Evolutionary conservation across 2,888 invertebrate species (phyloP).

Genomic region (Tanaodytes sp.): DNA sequence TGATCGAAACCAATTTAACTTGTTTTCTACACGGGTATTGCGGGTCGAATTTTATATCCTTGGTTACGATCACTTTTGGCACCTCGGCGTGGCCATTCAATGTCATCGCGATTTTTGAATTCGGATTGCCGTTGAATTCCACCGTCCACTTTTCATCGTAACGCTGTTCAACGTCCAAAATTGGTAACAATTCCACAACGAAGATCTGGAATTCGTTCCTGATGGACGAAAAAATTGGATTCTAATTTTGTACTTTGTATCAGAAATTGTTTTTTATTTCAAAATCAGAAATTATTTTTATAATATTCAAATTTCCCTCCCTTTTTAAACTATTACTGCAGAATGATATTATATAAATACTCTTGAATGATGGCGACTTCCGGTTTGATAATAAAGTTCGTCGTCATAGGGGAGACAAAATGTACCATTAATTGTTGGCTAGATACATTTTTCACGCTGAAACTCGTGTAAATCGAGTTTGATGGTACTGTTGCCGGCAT

Average conservation of each 20-base stretch:
- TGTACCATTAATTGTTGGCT: constrained; percentile 72
- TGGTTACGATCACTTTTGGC: constrained; percentile 66
- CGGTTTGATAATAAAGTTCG: constrained; percentile 72
- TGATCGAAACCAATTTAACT: constrained; percentile 62
- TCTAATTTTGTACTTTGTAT: constrained; percentile 60
- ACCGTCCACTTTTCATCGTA: constrained; percentile 73
- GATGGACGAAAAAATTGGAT: constrained; percentile 72
- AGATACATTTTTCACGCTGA: constrained; percentile 69
- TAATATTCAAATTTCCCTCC: too few relatives aligned
- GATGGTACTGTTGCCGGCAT: constrained; percentile 66
- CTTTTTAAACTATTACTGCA: constrained; percentile 39
- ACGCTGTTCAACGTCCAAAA: constrained; percentile 58
- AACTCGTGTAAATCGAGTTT: constrained; percentile 67
- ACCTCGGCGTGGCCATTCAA: constrained; percentile 71
- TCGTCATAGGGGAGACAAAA: constrained; percentile 71
- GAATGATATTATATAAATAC: constrained; percentile 19
- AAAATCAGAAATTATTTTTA: constrained; percentile 60
- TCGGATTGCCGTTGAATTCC: constrained; percentile 70
- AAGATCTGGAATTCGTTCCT: constrained; percentile 71
- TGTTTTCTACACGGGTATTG: constrained; percentile 69
- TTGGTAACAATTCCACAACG: constrained; percentile 68
- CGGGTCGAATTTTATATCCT: constrained; percentile 66
- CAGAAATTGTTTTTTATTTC: too few relatives aligned
- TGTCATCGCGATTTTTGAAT: constrained; percentile 64
- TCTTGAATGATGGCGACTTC: constrained; percentile 65